Evolutionary conservation across 2,113 vertebrate genomes (phyloP).

Genomic region (Crocuta crocuta): DNA sequence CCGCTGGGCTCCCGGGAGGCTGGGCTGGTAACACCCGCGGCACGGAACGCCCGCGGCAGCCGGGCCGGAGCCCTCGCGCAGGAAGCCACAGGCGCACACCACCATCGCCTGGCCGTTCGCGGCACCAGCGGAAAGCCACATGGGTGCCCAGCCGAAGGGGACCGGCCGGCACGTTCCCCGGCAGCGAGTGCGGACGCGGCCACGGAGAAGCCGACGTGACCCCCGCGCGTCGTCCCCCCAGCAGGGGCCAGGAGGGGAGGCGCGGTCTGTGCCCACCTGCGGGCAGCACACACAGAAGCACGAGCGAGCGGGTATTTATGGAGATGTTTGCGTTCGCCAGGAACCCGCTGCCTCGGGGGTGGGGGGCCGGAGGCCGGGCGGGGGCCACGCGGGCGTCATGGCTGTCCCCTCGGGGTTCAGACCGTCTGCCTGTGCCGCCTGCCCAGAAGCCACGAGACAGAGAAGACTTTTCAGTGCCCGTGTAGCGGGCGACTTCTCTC

Average conservation of each 20-base stretch:
- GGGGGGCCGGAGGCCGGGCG: not conserved
- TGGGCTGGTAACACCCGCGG: too few species aligned
- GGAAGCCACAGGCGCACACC: accelerated
- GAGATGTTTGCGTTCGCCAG: not conserved
- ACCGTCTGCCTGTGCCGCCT: not conserved
- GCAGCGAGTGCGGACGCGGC: too few species aligned
- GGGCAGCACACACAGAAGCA: conserved; percentile 16
- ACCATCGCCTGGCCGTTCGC: not conserved
- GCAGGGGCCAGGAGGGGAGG: not conserved
- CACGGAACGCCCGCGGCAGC: not conserved
- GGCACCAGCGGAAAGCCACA: not conserved
- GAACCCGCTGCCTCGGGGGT: not conserved
- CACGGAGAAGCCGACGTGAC: not conserved
- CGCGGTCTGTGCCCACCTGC: conserved; percentile 17
- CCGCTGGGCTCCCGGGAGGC: not conserved
- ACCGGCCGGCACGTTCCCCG: too few species aligned
- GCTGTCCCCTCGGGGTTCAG: not conserved
- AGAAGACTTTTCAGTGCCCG: not conserved
- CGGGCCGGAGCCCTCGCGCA: not conserved
- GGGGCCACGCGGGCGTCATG: not conserved
- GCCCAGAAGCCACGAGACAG: conserved; percentile 25
- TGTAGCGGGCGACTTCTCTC: not conserved
- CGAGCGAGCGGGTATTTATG: conserved; percentile 27
- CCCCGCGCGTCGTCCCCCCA: not conserved
- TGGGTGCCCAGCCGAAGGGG: not conserved